phyloP scores from a whole-genome alignment of 1,140 invertebrate species.

The Euwallacea similis region DNA sequence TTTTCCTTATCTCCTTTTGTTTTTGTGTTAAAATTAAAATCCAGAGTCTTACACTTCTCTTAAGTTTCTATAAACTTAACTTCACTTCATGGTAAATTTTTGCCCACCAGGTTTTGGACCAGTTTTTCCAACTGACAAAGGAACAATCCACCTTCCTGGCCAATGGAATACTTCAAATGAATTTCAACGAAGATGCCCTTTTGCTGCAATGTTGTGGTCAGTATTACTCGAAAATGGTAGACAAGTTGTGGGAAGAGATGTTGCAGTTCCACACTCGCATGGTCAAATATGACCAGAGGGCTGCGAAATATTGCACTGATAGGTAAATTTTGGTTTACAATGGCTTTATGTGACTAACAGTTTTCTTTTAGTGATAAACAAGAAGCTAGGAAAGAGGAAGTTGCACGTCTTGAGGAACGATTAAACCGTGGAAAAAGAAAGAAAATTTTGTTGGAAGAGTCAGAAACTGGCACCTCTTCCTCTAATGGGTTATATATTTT shows the following conservation, averaged over 20 bases:
- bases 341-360: background rate
- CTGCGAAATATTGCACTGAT: constrained; percentile 27
- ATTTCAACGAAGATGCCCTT: constrained; percentile 50
- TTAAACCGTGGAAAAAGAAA: constrained; percentile 38
- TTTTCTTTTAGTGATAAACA: constrained; percentile 8
- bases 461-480: constrained; percentile 1
- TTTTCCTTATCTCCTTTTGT: background rate
- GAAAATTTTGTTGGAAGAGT: constrained; percentile 30
- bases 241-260: constrained; percentile 48
- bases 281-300: constrained; percentile 35
- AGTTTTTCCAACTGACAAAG: constrained; percentile 40
- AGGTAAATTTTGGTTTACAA: constrained; percentile 3
- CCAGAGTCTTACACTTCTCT: no score
- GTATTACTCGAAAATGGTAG: constrained; percentile 50
- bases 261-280: constrained; percentile 39
- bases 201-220: constrained; percentile 45
- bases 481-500: constrained; percentile 7
- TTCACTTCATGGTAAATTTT: no score
- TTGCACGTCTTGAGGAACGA: constrained; percentile 36
- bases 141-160: constrained; percentile 41
- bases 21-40: constrained; percentile 1
- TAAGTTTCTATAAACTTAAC: no score
- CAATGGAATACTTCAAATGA: constrained; percentile 49
- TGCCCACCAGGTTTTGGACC: constrained; percentile 42
- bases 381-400: constrained; percentile 29